Conservation (phyloP, 2,113 vertebrate species). For the Andinoacara biseriatus region DNA sequence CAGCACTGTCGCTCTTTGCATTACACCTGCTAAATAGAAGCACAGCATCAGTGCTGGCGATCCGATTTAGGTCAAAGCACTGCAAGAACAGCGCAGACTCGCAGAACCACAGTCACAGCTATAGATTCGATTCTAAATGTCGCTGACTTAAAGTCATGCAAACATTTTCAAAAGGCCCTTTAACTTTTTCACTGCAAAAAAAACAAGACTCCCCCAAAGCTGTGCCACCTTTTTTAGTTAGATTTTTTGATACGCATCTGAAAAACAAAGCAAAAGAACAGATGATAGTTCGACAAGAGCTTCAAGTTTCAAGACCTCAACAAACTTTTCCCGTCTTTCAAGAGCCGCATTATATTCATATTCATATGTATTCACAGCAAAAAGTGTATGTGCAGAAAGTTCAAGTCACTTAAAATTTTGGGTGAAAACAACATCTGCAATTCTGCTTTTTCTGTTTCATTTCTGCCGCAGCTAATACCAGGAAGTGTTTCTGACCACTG, state of each 20-base stretch:
- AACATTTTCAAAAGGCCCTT: too few species aligned
- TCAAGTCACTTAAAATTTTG: too few species aligned
- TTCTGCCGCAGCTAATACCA: neutral
- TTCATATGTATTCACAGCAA: neutral
- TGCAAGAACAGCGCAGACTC: neutral
- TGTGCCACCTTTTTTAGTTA: neutral
- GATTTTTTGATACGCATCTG: neutral
- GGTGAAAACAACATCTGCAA: too few species aligned
- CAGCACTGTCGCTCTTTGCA: neutral
- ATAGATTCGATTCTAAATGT: neutral
- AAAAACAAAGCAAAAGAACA: neutral
- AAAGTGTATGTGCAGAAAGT: too few species aligned
- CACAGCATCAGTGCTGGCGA: neutral
- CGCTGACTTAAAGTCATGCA: neutral
- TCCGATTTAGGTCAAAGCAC: neutral
- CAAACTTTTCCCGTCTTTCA: neutral
- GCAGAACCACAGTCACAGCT: rapidly evolving
- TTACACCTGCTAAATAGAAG: neutral
- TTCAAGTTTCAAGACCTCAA: neutral
- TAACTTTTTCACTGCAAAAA: too few species aligned
- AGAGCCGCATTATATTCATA: neutral
- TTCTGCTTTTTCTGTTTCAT: too few species aligned
- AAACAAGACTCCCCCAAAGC: rapidly evolving
- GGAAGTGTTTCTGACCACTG: neutral
- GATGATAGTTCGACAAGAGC: neutral